These are phyloP conservation scores for Lithophane ornitopus DNA, from an alignment of 2,888 invertebrate genomes.

Conservation along the genomic window DNA sequence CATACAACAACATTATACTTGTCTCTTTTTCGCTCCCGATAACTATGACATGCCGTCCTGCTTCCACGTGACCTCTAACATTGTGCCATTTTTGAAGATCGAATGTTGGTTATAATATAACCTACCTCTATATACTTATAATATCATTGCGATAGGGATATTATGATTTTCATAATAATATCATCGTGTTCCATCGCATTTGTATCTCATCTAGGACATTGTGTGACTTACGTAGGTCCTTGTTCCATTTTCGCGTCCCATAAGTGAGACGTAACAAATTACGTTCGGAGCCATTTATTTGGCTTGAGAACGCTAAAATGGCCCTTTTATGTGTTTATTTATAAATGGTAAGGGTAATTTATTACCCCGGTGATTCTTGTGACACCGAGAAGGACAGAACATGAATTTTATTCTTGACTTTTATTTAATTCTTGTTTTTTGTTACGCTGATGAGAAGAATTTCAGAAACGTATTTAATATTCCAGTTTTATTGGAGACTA, in stretches of 20 bases:
- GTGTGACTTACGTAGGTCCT: neutral
- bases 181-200: neutral
- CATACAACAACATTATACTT: neutral
- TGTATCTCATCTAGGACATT: conserved; percentile 1
- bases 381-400: conserved; percentile 23
- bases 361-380: conserved; percentile 56
- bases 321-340: conserved; percentile 68
- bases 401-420: conserved; percentile 49
- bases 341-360: conserved; percentile 64
- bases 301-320: conserved; percentile 62
- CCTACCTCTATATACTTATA: neutral
- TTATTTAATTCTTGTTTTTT: conserved; percentile 18
- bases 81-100: neutral
- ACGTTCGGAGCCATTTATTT: conserved; percentile 64
- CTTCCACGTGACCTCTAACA: neutral
- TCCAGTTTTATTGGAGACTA: neutral
- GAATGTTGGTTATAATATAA: neutral
- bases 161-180: no score
- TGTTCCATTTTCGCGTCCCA: conserved; percentile 40
- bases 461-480: no score
- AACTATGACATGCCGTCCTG: neutral
- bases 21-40: neutral
- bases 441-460: neutral
- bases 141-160: neutral
- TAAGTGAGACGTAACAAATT: conserved; percentile 66